Evolutionary conservation across 2,113 vertebrate genomes (phyloP).

Genomic region (Antennarius striatus): DNA sequence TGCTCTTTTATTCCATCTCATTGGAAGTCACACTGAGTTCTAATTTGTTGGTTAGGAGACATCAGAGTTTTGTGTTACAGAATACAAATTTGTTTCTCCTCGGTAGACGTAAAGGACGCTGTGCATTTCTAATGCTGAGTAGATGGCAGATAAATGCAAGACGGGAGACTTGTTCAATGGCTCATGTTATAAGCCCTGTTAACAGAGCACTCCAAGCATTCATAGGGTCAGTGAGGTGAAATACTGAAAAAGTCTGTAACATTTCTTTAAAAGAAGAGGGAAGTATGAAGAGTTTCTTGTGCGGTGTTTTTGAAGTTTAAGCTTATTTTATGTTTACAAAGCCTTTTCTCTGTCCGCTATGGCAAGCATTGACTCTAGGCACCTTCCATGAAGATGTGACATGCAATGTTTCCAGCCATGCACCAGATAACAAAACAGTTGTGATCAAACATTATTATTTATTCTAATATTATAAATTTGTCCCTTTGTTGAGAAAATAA

Average conservation of each 20-base stretch:
- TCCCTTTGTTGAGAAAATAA: slow-evolving; percentile 38
- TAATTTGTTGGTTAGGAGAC: slow-evolving; percentile 65
- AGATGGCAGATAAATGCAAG: slow-evolving; percentile 68
- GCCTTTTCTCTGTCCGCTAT: slow-evolving; percentile 45
- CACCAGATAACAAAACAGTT: slow-evolving; percentile 53
- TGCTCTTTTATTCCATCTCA: slow-evolving; percentile 15
- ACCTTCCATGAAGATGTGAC: slow-evolving; percentile 64
- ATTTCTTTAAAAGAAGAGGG: slow-evolving; percentile 48
- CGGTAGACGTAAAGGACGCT: slow-evolving; percentile 57
- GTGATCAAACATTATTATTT: slow-evolving; percentile 67
- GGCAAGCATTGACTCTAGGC: slow-evolving; percentile 54
- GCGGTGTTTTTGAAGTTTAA: slow-evolving; percentile 51
- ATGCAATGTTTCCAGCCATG: slow-evolving; percentile 46
- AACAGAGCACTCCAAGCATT: slow-evolving; percentile 56
- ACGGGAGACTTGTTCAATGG: slow-evolving; percentile 68
- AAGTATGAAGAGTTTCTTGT: slow-evolving; percentile 55
- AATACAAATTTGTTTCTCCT: slow-evolving; percentile 66
- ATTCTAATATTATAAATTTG: slow-evolving; percentile 59
- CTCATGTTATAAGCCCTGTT: slow-evolving; percentile 59
- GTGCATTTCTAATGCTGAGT: slow-evolving; percentile 64
- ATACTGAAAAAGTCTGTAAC: slow-evolving; percentile 50
- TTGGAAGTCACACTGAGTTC: slow-evolving; percentile 62
- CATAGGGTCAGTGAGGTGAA: slow-evolving; percentile 64
- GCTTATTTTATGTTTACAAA: slow-evolving; percentile 69
- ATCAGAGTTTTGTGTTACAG: slow-evolving; percentile 64